Base-by-base conservation (phyloP, 2,797 vertebrate species). In the Gadopsis marmoratus region DNA sequence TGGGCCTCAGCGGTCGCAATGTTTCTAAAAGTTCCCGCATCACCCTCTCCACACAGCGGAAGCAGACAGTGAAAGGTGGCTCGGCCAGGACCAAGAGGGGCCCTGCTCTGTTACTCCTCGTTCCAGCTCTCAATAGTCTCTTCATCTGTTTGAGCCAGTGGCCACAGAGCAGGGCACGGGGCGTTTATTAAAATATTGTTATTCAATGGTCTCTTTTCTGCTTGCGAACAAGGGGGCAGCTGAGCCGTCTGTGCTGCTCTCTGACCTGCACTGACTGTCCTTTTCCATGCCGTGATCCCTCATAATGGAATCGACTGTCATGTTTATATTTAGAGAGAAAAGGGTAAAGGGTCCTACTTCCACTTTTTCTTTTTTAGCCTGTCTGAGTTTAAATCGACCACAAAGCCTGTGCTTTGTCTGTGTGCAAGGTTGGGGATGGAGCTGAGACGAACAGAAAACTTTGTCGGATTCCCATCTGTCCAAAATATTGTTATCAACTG, bases 181-280 rank as follows among this genome's bases (percentile, higher is more conserved):
- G 91, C 85, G 84, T 92, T 96, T 96, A 95, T 94, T 96, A 97
- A 96, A 96, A 97, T 95, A 97, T 96, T 94, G 95, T 96, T 96
- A 95, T 96, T 98, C 97, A 99, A 97, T 98, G 93, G 96, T 94
- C 95, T 96, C 97, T 98, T 98, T 97, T 97, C 95, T 96, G 92
- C 76, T 74, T 89, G 92, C 91, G 96, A 96, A 96, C 91, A 95
- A 96, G n/a, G 94, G 95, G 96, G 95, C 95, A 95, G 95, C 95
- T 96, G 96, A 97, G 94, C 85, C 95, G 93, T 95, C 93, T 95
- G 89, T 96, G 95, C 88, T 96, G 96, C 95, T 96, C 96, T 95
- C 94, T 97, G 97, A 98, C 97, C 97, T 94, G 91, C 83, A 59
- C 21, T 95, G 95, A 96, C 95, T 68, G 95, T 94, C 96, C 95